phyloP scores from a whole-genome alignment of 2,888 invertebrate species.

The Chalcis sispes region DNA sequence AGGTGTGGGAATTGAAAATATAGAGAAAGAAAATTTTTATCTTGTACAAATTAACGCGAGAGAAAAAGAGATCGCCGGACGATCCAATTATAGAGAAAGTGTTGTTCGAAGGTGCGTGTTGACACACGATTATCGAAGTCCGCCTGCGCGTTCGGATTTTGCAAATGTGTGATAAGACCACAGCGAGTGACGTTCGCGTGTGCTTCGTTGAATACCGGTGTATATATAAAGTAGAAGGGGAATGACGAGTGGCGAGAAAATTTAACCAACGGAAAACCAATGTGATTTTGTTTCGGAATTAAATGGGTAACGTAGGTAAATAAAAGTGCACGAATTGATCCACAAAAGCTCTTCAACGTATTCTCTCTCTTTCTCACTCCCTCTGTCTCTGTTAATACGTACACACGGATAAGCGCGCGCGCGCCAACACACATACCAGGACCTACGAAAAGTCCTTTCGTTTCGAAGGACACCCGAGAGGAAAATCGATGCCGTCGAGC shows the following conservation, averaged over 20 bases:
- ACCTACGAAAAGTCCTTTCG: background rate
- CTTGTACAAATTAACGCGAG: background rate
- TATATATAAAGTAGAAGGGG: background rate
- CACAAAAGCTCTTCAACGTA: too few species aligned
- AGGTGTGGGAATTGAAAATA: slow-evolving; percentile 2
- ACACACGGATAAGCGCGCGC: too few species aligned
- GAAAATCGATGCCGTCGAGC: background rate
- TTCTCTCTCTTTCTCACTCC: too few species aligned
- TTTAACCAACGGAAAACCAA: background rate
- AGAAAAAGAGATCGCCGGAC: slow-evolving; percentile 8
- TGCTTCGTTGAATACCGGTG: too few species aligned
- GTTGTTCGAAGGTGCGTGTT: too few species aligned
- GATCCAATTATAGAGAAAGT: background rate
- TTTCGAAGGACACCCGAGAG: background rate
- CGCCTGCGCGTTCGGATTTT: background rate
- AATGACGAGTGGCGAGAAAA: background rate
- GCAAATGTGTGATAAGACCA: slow-evolving; percentile 10
- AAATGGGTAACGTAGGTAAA: too few species aligned
- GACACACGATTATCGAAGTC: background rate
- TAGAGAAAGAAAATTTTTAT: background rate
- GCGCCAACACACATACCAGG: too few species aligned
- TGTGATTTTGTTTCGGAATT: too few species aligned
- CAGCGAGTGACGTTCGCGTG: background rate
- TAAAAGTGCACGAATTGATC: too few species aligned
- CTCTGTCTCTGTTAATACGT: too few species aligned